A percentile compares a stretch with the other conserved stretches of the same genome.
Conservation (phyloP, 2,797 vertebrate genomes). For the Moxostoma hubbsi region DNA sequence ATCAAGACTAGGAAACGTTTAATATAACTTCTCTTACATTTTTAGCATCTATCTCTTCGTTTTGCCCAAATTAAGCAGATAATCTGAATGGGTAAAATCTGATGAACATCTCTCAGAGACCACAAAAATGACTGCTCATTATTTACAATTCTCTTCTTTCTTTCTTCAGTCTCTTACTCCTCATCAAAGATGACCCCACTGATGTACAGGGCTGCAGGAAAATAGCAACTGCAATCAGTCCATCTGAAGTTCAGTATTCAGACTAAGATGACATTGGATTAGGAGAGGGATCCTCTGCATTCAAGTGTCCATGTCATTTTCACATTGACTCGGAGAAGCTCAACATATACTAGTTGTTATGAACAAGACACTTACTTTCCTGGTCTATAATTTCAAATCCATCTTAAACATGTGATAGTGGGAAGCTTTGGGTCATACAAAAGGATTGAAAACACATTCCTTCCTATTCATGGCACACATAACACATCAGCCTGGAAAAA, state of each 20-base stretch:
- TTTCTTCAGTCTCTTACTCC: conserved; percentile 57
- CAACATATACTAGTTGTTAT: no score
- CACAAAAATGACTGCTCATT: conserved; percentile 78
- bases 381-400: conserved; percentile 14
- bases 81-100: conserved; percentile 80
- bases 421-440: conserved; percentile 27
- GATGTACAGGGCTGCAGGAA: conserved; percentile 68
- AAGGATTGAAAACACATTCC: conserved; percentile 2
- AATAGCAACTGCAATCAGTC: conserved; percentile 54
- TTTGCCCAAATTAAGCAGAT: conserved; percentile 75
- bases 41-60: conserved; percentile 80
- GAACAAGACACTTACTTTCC: conserved; percentile 26
- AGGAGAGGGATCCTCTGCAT: conserved; percentile 24
- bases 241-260: conserved; percentile 59
- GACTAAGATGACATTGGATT: conserved; percentile 32
- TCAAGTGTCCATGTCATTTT: conserved; percentile 39
- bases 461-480: conserved; percentile 57
- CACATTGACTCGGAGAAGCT: not conserved
- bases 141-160: conserved; percentile 74
- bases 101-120: conserved; percentile 83
- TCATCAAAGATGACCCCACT: conserved; percentile 49
- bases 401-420: conserved; percentile 24
- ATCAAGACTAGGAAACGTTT: conserved; percentile 84
- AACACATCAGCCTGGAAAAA: conserved; percentile 65
- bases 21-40: conserved; percentile 83